Conservation (phyloP, 2,888 invertebrate species). For the Agrilus cyanescens region DNA sequence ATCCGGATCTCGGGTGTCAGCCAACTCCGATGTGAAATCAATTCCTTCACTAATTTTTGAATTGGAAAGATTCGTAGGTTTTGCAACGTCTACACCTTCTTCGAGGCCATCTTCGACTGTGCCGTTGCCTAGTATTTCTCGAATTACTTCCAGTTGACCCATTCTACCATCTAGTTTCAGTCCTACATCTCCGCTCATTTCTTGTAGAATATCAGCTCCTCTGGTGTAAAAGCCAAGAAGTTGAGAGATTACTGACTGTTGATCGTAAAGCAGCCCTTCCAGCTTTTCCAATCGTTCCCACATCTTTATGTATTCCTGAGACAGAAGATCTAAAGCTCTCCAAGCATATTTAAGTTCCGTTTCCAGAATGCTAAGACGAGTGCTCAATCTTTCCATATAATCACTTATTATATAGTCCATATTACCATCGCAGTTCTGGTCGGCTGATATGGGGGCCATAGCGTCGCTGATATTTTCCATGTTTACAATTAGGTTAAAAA, state of each 20-base stretch:
- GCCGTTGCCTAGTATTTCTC: slow-evolving; percentile 54
- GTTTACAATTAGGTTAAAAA: not conserved
- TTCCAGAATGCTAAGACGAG: slow-evolving; percentile 75
- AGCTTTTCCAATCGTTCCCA: slow-evolving; percentile 85
- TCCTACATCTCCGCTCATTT: slow-evolving; percentile 12
- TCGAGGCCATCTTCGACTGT: slow-evolving; percentile 55
- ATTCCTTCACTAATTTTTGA: slow-evolving; percentile 30
- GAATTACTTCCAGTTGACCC: slow-evolving; percentile 46
- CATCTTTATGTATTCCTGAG: slow-evolving; percentile 88
- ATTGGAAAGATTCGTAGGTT: slow-evolving; percentile 30
- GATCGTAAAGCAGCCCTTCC: slow-evolving; percentile 75
- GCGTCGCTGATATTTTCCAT: slow-evolving; percentile 24
- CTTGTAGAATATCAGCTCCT: slow-evolving; percentile 38
- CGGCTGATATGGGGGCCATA: slow-evolving; percentile 28
- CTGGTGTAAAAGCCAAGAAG: slow-evolving; percentile 66
- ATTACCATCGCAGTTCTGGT: slow-evolving; percentile 31
- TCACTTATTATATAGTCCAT: slow-evolving; percentile 74
- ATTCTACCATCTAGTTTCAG: slow-evolving; percentile 24
- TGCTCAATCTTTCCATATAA: slow-evolving; percentile 83
- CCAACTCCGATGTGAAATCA: slow-evolving; percentile 31
- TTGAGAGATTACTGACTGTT: slow-evolving; percentile 82
- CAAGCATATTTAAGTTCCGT: slow-evolving; percentile 87
- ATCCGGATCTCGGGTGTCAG: slow-evolving; percentile 55
- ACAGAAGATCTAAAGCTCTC: slow-evolving; percentile 80
- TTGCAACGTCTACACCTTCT: slow-evolving; percentile 47